phyloP scores from a whole-genome alignment of 2,797 vertebrate species.

The Craterocephalus amniculus region DNA sequence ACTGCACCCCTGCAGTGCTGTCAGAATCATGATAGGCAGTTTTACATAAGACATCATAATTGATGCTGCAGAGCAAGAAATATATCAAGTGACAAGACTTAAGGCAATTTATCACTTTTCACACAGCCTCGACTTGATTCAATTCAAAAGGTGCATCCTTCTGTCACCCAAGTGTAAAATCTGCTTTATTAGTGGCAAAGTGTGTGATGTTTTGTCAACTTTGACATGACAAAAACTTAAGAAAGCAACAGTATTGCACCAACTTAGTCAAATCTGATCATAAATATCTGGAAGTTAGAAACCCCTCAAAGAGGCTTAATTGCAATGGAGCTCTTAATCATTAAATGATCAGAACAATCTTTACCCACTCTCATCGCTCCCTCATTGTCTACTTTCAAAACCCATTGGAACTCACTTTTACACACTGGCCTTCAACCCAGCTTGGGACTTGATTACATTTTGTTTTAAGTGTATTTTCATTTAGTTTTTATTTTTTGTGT shows the following conservation, averaged over 20 bases:
- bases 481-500: too few relatives aligned
- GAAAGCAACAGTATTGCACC: neutral
- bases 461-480: too few relatives aligned
- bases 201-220: neutral
- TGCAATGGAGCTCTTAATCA: neutral
- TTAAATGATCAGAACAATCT: neutral
- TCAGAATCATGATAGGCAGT: neutral
- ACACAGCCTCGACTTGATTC: neutral
- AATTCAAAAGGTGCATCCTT: neutral
- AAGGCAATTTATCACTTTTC: neutral
- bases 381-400: neutral
- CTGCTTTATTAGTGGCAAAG: neutral
- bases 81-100: neutral
- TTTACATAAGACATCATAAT: conserved; percentile 1
- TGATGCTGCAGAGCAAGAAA: neutral
- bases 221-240: neutral
- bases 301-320: neutral
- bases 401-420: too few relatives aligned
- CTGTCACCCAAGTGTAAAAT: neutral
- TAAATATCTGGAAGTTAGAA: neutral
- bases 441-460: too few relatives aligned
- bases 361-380: neutral
- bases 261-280: neutral
- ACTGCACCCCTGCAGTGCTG: conserved; percentile 1
- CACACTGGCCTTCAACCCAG: too few relatives aligned